These are phyloP conservation scores for Tridacna crocea DNA, from an alignment of 2,888 invertebrate species.

Conservation along the genomic window DNA sequence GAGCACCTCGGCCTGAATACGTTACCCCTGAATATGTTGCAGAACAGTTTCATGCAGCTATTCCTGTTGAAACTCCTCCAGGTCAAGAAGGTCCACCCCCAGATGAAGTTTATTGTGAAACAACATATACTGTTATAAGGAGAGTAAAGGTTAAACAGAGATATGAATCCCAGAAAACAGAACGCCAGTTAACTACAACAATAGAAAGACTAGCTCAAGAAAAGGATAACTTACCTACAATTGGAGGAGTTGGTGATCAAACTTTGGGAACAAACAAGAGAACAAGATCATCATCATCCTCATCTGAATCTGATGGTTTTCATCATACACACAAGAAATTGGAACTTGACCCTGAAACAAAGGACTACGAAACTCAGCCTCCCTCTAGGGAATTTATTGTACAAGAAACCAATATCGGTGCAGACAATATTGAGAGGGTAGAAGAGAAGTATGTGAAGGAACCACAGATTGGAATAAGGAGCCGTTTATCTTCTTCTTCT, in stretches of 20 bases:
- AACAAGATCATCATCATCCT: constrained; percentile 5
- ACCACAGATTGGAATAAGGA: background rate
- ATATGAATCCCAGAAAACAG: constrained; percentile 55
- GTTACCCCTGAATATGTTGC: constrained; percentile 45
- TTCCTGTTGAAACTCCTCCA: constrained; percentile 53
- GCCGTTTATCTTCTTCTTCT: constrained; percentile 23
- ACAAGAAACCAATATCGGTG: constrained; percentile 18
- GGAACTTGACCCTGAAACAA: constrained; percentile 34
- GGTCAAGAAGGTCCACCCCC: constrained; percentile 53
- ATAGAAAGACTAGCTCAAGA: constrained; percentile 44
- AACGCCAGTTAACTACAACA: constrained; percentile 46
- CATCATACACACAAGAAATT: background rate
- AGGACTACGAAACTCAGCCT: constrained; percentile 43
- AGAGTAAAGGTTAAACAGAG: constrained; percentile 57
- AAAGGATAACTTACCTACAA: constrained; percentile 21
- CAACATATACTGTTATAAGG: constrained; percentile 54
- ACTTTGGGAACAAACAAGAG: background rate
- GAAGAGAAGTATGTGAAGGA: constrained; percentile 14
- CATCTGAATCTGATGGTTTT: constrained; percentile 9
- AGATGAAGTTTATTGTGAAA: constrained; percentile 63
- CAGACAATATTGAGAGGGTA: constrained; percentile 21
- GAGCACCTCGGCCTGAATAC: constrained; percentile 20
- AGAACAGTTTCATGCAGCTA: constrained; percentile 45
- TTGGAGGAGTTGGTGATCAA: background rate
- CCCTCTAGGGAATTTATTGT: constrained; percentile 54